Evolutionary conservation across 2,888 invertebrate species (phyloP), one percentile per base, ranked within the genome.

Genomic region (Isotomurus palustris): DNA sequence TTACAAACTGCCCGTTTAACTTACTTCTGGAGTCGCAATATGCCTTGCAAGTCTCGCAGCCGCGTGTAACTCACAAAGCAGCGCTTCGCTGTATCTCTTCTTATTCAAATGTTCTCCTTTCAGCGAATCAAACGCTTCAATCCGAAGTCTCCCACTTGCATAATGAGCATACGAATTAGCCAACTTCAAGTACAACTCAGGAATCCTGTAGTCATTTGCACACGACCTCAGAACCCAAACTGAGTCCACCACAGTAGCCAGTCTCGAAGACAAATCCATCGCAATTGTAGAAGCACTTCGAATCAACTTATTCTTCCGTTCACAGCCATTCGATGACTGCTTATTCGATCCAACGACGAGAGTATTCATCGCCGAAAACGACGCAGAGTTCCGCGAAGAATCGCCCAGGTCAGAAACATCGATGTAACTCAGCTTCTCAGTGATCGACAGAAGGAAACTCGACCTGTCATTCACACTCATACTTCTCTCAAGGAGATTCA

Each of bases 391-490:
- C 10, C 12, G n/a, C 10, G 49, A 27, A 25, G 35, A 22, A 24
- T 47, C 52, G 29, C 38, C 45, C n/a, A n/a, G n/a, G 24, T 35
- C n/a, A 25, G 56, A 22, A 10, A 70, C 56, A 49, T 70, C 70
- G 43, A 70, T 70, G 47, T 65, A 70, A 45, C 64, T 67, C 19
- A 70, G 47, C 53, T 70, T 70, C 52, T 70, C 70, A 3, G 70
- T 67, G 12, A 70, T 70, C 14, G 66, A 64, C 44, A 69, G 56
- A 12, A 70, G 58, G 54, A 70, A 70, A 53, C 68, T 69, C 12
- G 70, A 70, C 25, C 70, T 56, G 51, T 70, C 70, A 53, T 68
- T 70, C 2, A 69, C 61, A 49, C 70, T 68, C 53, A 68, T 57
- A 22, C 60, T 65, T 24, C 62, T 50, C 45, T 70, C 68, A 36